Conservation (phyloP, 2,797 vertebrate species). For the Acomys russatus region DNA sequence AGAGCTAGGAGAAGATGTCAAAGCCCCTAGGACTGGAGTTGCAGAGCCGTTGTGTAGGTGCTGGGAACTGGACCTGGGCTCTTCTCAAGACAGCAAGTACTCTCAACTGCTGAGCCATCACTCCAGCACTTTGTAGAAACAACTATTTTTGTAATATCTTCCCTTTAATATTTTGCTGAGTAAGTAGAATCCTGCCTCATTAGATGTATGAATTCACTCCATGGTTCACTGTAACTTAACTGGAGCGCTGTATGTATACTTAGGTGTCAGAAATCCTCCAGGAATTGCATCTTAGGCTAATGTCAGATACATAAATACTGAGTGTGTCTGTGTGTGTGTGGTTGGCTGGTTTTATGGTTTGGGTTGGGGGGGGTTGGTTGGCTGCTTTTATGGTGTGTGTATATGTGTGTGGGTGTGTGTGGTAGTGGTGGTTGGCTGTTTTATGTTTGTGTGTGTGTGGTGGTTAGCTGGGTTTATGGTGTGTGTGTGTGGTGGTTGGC, state of each 20-base stretch:
- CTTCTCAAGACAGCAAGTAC: neutral
- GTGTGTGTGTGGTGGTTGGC: neutral
- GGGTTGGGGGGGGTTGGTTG: too few relatives aligned
- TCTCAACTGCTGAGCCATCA: neutral
- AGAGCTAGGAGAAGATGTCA: neutral
- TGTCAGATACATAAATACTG: conserved; percentile 21
- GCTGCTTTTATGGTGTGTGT: too few relatives aligned
- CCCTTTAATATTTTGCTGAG: conserved; percentile 7
- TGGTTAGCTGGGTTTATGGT: too few relatives aligned
- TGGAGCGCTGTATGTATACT: neutral
- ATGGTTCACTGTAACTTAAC: conserved; percentile 1
- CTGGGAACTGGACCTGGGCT: neutral
- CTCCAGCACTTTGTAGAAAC: neutral
- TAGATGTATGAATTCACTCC: neutral
- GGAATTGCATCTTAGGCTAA: neutral
- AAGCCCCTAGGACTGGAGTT: neutral
- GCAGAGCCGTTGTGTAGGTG: neutral
- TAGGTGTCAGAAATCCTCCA: neutral
- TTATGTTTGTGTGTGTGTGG: neutral
- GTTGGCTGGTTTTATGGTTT: too few relatives aligned
- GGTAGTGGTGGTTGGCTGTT: too few relatives aligned
- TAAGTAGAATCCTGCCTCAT: neutral
- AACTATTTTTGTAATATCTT: conserved; percentile 23
- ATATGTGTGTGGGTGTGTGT: neutral
- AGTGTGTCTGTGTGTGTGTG: neutral